Base-by-base conservation (phyloP, 2,888 invertebrate genomes). In the Tholera decimalis region DNA sequence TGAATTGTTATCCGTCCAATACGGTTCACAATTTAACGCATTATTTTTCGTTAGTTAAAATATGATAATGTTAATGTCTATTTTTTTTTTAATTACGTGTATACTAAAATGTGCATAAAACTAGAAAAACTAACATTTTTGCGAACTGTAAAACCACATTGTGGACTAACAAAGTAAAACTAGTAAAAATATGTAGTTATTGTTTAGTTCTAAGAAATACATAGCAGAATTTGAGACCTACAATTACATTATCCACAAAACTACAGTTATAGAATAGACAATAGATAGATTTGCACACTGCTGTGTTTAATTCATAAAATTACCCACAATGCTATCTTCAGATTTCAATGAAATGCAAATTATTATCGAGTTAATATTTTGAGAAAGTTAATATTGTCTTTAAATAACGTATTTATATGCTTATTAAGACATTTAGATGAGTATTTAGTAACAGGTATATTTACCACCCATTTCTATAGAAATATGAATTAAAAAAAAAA, bases 161-260 rank as follows among this genome's bases (percentile, higher is more conserved):
- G 64, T 73, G 44, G 39, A 46, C 6, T 44, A 62, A 39, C 1
- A 51, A 24, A 37, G 2, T 8, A 28, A 41, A 39, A 47, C 8
- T 33, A 51, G 41, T 11, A 3, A 18, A 35, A 15, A 15, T 6
- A 35, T 15, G 15, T 35, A 5, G 11, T 15, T 15, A 13, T 15
- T 15, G 3, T 15, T 35, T 59, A 28, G 9, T 39, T 15, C 20
- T 37, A 57, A 8, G 9, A 63, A 67, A 70, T 74, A 69, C 57
- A 72, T 74, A 84, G 83, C 79, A 84, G 72, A 78, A 76, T 79
- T 80, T 77, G 72, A 76, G 44, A 79, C 79, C 72, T 55, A 60
- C 6, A 43, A 60, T 28, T 65, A 62, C 49, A 72, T 78, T 81
- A 61, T 61, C 44, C 75, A 79, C 75, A 37, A 68, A 61, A 68